Evolutionary conservation across 2,113 vertebrate genomes (phyloP).

Genomic region (Oncorhynchus kisutch): DNA sequence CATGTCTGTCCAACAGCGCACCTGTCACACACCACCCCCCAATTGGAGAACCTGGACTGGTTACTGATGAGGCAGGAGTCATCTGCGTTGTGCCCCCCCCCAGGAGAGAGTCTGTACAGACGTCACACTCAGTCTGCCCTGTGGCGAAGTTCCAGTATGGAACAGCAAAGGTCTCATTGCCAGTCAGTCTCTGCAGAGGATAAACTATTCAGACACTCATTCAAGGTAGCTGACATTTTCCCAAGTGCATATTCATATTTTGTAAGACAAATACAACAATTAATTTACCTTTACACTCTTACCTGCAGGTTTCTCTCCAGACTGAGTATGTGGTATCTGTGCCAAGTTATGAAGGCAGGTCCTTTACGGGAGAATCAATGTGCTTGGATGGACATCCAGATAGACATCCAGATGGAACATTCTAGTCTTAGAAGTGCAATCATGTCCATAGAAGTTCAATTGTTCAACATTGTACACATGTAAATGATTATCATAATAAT

Average conservation of each 20-base stretch:
- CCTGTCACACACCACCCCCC: conserved; percentile 92
- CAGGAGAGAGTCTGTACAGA: conserved; percentile 88
- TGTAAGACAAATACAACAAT: too few relatives aligned
- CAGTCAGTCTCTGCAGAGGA: conserved; percentile 75
- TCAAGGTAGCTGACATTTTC: too few relatives aligned
- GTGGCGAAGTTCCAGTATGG: conserved; percentile 98
- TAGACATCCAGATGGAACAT: conserved; percentile 75
- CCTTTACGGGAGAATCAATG: conserved; percentile 97
- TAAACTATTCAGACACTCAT: too few relatives aligned
- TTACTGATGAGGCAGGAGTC: conserved; percentile 82
- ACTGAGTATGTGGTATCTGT: conserved; percentile 90
- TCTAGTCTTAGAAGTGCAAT: too few relatives aligned
- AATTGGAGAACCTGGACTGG: conserved; percentile 87
- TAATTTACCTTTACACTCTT: not conserved
- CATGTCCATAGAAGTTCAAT: too few relatives aligned
- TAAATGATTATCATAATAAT: too few relatives aligned
- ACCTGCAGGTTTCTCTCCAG: conserved; percentile 95
- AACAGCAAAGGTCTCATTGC: conserved; percentile 89
- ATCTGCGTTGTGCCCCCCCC: conserved; percentile 75
- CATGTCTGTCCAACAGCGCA: too few relatives aligned
- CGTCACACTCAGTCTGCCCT: conserved; percentile 83
- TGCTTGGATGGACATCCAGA: conserved; percentile 91
- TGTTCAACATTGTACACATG: too few relatives aligned
- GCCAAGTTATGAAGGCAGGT: conserved; percentile 96
- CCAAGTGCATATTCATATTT: too few relatives aligned